phyloP scores from a whole-genome alignment of 2,888 invertebrate genomes.

The Leucoma salicis region DNA sequence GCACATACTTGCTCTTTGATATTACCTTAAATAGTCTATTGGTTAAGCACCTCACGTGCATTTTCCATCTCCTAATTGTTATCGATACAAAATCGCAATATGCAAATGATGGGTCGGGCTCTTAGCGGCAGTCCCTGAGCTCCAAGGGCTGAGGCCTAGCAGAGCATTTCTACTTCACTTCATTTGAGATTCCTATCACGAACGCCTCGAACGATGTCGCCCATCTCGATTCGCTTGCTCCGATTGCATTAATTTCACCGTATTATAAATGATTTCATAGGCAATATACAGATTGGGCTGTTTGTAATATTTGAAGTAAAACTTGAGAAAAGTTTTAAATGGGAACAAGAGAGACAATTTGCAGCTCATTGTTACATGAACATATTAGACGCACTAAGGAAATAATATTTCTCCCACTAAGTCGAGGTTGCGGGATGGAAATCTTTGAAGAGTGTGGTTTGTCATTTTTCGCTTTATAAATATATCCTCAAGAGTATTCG shows the following conservation, averaged over 20 bases:
- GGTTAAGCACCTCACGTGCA: slow-evolving; percentile 43
- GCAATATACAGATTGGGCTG: slow-evolving; percentile 60
- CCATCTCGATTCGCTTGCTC: slow-evolving; percentile 73
- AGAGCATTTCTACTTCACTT: slow-evolving; percentile 49
- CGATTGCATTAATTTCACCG: slow-evolving; percentile 80
- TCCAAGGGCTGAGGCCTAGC: slow-evolving; percentile 41
- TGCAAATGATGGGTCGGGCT: slow-evolving; percentile 67
- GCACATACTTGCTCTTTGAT: slow-evolving; percentile 21
- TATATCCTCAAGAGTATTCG: slow-evolving; percentile 77
- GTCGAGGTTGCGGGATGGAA: slow-evolving; percentile 39
- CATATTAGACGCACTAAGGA: no score
- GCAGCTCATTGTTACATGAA: slow-evolving; percentile 6
- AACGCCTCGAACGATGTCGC: slow-evolving; percentile 72
- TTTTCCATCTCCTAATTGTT: slow-evolving; percentile 62
- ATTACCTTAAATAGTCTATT: slow-evolving; percentile 29
- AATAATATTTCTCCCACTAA: slow-evolving; percentile 50
- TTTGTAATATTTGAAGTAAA: not conserved
- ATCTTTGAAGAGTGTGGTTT: slow-evolving; percentile 53
- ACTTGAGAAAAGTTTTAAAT: not conserved
- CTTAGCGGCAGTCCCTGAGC: slow-evolving; percentile 43
- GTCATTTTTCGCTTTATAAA: slow-evolving; percentile 60
- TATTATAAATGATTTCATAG: slow-evolving; percentile 80
- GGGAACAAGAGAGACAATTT: not conserved
- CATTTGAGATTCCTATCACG: slow-evolving; percentile 76
- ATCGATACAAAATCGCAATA: slow-evolving; percentile 75